Conservation (phyloP, 1,140 invertebrate genomes). For the Anoplophora glabripennis region DNA sequence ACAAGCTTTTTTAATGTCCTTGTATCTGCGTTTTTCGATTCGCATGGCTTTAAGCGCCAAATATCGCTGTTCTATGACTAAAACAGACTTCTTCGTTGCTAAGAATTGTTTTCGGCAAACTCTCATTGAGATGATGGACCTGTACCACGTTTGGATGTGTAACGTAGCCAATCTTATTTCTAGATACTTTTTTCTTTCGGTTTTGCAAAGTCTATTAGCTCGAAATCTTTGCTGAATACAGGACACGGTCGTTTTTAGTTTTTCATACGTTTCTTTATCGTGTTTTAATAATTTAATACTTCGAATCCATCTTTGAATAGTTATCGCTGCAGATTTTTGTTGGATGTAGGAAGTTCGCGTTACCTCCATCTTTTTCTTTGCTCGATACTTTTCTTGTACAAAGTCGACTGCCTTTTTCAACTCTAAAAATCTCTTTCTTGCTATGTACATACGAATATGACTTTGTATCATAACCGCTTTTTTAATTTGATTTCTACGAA, state of each 20-base stretch:
- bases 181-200: constrained; percentile 35
- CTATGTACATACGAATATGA: constrained; percentile 10
- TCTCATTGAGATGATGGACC: constrained; percentile 46
- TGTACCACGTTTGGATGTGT: constrained; percentile 53
- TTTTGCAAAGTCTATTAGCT: constrained; percentile 39
- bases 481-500: constrained; percentile 27
- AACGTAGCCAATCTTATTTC: constrained; percentile 43
- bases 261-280: constrained; percentile 22
- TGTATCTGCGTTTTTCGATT: constrained; percentile 19
- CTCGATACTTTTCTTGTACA: constrained; percentile 42
- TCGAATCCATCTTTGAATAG: constrained; percentile 42
- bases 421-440: constrained; percentile 32
- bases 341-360: constrained; percentile 31
- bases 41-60: constrained; percentile 35
- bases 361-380: constrained; percentile 33
- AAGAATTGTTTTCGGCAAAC: constrained; percentile 48
- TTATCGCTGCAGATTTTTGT: constrained; percentile 40
- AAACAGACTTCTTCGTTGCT: constrained; percentile 41
- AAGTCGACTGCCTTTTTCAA: constrained; percentile 40
- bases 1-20: constrained; percentile 6
- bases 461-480: constrained; percentile 34
- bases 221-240: constrained; percentile 42
- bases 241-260: constrained; percentile 22
- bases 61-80: constrained; percentile 39
- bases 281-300: constrained; percentile 20